Conservation (phyloP, 1,140 invertebrate genomes). For the Forficula auricularia region DNA sequence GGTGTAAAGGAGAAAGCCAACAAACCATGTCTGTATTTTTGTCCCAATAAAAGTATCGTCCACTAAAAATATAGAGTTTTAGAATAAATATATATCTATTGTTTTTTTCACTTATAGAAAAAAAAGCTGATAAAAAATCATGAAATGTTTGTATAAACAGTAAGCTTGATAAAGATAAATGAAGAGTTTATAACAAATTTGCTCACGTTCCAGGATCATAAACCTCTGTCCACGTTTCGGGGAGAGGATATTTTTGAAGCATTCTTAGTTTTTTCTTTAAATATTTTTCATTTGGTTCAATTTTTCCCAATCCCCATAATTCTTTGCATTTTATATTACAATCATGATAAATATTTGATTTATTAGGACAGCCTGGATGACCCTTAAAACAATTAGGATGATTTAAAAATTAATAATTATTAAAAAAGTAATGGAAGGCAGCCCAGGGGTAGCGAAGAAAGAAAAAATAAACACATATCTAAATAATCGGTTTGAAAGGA, state of each 20-base stretch:
- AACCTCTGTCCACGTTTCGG: constrained; percentile 80
- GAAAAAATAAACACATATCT: too few species aligned
- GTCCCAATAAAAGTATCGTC: constrained; percentile 90
- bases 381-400: constrained; percentile 30
- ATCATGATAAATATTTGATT: constrained; percentile 86
- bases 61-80: constrained; percentile 30
- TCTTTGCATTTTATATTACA: constrained; percentile 79
- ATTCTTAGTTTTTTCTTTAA: constrained; percentile 54
- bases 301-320: constrained; percentile 62
- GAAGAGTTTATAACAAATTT: background rate
- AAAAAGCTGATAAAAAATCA: constrained; percentile 1
- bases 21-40: constrained; percentile 77
- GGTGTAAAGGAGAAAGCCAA: constrained; percentile 85
- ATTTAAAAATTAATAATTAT: too few species aligned
- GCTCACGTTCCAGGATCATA: constrained; percentile 72
- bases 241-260: constrained; percentile 77
- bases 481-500: too few species aligned
- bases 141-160: background rate
- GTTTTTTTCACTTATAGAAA: background rate
- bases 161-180: background rate
- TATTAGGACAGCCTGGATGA: constrained; percentile 82
- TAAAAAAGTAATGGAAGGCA: too few species aligned
- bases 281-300: constrained; percentile 54
- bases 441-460: too few species aligned
- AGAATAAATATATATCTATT: constrained; percentile 5